These are phyloP conservation scores for Acromyrmex heyeri DNA, from an alignment of 1,140 invertebrate species.

Conservation along the genomic window DNA sequence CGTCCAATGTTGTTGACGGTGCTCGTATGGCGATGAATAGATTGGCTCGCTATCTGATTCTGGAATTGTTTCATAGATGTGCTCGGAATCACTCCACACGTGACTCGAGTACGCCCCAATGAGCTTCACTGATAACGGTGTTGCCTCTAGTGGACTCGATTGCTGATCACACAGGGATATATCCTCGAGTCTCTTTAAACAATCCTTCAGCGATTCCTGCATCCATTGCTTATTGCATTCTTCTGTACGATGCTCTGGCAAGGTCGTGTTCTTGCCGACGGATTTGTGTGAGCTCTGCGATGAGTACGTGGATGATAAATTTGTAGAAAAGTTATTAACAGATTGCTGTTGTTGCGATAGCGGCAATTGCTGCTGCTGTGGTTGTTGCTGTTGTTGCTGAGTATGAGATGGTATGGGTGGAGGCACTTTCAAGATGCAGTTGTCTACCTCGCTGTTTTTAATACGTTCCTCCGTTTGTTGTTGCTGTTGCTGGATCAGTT, in stretches of 20 bases:
- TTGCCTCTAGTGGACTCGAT: conserved; percentile 36
- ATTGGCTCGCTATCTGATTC: conserved; percentile 90
- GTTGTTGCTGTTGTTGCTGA: conserved; percentile 44
- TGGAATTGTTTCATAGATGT: conserved; percentile 91
- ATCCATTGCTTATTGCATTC: conserved; percentile 76
- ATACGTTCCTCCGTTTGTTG: conserved; percentile 78
- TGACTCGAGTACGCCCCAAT: conserved; percentile 81
- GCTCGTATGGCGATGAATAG: conserved; percentile 90
- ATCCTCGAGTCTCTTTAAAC: conserved; percentile 80
- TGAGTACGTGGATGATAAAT: conserved; percentile 74
- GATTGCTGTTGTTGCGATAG: conserved; percentile 45
- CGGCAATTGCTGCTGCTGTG: conserved; percentile 51
- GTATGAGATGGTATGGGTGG: conserved; percentile 79
- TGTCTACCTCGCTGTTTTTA: conserved; percentile 71
- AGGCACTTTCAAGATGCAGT: conserved; percentile 71
- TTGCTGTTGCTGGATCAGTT: conserved; percentile 84
- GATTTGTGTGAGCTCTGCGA: conserved; percentile 77
- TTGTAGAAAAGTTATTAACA: conserved; percentile 53
- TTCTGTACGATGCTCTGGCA: conserved; percentile 67
- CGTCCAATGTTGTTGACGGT: conserved; percentile 77
- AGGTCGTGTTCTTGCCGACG: conserved; percentile 68
- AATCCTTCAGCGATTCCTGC: conserved; percentile 81
- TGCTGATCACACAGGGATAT: conserved; percentile 77
- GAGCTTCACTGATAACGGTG: conserved; percentile 72
- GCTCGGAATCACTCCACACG: conserved; percentile 87